Conservation (phyloP, 2,797 vertebrate species). For the Eurystomus glaucurus region DNA sequence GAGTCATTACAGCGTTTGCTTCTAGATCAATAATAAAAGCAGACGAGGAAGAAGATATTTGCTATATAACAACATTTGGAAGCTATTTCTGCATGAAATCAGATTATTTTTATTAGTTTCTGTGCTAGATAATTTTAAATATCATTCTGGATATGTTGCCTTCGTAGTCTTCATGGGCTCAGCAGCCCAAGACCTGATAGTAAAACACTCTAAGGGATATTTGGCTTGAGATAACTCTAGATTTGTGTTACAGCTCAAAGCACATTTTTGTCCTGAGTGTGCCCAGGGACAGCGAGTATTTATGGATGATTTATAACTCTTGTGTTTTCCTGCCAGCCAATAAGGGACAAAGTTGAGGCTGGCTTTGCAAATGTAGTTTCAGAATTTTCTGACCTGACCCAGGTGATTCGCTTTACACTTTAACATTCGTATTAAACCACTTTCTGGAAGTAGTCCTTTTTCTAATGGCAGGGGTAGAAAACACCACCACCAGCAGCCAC, state of each 20-base stretch:
- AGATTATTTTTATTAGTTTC: background rate
- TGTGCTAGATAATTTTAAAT: background rate
- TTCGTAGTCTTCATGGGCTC: accelerated
- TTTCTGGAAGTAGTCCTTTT: background rate
- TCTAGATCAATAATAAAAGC: background rate
- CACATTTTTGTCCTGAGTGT: background rate
- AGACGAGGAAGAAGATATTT: background rate
- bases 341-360: background rate
- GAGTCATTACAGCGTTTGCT: background rate
- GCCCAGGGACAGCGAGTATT: background rate
- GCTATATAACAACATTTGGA: background rate
- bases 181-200: background rate
- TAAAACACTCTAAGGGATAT: background rate
- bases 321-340: background rate
- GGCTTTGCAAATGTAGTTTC: background rate
- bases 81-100: background rate
- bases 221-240: background rate
- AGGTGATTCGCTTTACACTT: background rate
- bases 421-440: background rate
- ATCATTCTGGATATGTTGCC: background rate
- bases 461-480: background rate
- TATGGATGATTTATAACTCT: background rate
- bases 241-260: background rate
- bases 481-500: no score
- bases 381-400: background rate